Percentiles rank a stretch among this genome's conserved stretches.
Conservation (phyloP, 1,140 invertebrate genomes). For the Aplysia californica region DNA sequence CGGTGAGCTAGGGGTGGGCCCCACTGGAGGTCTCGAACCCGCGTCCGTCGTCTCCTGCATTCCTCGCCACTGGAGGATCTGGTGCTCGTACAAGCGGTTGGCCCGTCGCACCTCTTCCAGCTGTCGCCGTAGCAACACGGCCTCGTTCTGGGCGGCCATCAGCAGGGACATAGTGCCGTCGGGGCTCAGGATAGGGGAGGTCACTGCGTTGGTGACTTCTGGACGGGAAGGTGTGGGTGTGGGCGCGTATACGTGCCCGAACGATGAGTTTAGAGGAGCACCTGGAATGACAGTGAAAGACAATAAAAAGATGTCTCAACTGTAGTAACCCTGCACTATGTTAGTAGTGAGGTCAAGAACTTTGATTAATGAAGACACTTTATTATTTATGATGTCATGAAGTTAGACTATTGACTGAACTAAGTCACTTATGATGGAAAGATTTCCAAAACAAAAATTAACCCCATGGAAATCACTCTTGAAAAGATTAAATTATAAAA, state of each 20-base stretch:
- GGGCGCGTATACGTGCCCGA: not conserved
- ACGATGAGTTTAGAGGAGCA: not conserved
- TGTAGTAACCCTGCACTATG: no score
- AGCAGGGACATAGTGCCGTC: conserved; percentile 28
- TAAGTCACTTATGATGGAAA: no score
- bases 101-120: conserved; percentile 31
- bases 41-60: not conserved
- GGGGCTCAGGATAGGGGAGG: conserved; percentile 25
- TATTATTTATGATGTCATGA: no score
- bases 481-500: no score
- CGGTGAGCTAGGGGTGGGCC: no score
- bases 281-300: no score
- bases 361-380: no score
- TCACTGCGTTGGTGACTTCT: not conserved
- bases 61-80: conserved; percentile 29
- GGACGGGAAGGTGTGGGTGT: conserved; percentile 16
- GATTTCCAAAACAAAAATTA: no score
- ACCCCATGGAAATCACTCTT: no score
- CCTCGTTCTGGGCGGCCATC: conserved; percentile 31
- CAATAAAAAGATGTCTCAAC: no score
- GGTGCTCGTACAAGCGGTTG: conserved; percentile 36
- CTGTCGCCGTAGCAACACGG: conserved; percentile 31
- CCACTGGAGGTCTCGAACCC: not conserved
- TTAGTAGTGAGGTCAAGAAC: no score
- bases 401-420: no score